phyloP scores from a whole-genome alignment of 2,888 invertebrate genomes.

The Hemicrepidius hirtus region DNA sequence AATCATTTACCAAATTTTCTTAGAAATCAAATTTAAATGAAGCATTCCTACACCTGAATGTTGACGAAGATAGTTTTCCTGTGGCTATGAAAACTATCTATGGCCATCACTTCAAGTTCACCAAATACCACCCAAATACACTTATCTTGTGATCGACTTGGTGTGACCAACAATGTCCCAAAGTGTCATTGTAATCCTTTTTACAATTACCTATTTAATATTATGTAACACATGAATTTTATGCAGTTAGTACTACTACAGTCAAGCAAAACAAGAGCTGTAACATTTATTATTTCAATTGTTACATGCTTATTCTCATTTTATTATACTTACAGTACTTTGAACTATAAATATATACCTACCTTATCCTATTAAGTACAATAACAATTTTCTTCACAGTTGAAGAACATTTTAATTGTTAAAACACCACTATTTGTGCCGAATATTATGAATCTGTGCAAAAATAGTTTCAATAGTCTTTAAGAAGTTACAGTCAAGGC shows the following conservation, averaged over 20 bases:
- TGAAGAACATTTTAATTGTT: constrained; percentile 35
- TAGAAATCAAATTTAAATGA: too few species aligned
- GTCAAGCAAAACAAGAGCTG: constrained; percentile 4
- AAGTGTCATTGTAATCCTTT: too few species aligned
- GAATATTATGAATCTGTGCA: constrained; percentile 44
- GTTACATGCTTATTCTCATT: constrained; percentile 30
- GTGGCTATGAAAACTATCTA: too few species aligned
- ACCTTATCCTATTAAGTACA: constrained; percentile 46
- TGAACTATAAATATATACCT: constrained; percentile 40
- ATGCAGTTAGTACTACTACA: neutral
- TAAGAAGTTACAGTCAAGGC: constrained; percentile 42
- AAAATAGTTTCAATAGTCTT: constrained; percentile 47
- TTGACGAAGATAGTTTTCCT: too few species aligned
- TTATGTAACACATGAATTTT: too few species aligned
- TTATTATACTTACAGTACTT: constrained; percentile 34
- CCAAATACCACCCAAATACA: too few species aligned
- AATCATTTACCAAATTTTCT: too few species aligned
- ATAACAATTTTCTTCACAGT: constrained; percentile 43
- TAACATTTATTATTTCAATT: constrained; percentile 39
- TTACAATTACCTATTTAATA: too few species aligned
- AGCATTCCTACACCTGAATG: too few species aligned
- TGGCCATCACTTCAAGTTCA: too few species aligned
- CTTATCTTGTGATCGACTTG: too few species aligned
- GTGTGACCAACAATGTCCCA: too few species aligned
- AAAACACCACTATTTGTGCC: constrained; percentile 37